These are phyloP conservation scores for Myoxocephalus aenaeus DNA, from an alignment of 2,797 vertebrate species.

Conservation along the genomic window DNA sequence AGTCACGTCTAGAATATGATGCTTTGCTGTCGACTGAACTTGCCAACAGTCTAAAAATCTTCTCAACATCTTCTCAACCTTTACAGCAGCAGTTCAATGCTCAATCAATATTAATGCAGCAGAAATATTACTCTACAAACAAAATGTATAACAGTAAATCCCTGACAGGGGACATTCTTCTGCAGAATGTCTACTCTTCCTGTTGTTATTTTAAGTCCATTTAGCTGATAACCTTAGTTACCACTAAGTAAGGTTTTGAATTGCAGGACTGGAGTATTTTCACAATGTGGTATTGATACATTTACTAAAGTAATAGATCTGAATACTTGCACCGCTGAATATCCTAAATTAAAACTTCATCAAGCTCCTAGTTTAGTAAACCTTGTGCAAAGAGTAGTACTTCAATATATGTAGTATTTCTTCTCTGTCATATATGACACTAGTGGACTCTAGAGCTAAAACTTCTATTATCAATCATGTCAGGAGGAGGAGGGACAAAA, in stretches of 20 bases:
- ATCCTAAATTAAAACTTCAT: not conserved
- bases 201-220: too few species aligned
- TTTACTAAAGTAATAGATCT: not conserved
- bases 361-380: not conserved
- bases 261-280: not conserved
- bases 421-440: not conserved
- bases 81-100: not conserved
- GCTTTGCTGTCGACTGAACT: not conserved
- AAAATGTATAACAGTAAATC: not conserved
- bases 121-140: not conserved
- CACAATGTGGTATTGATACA: not conserved
- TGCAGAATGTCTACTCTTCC: too few species aligned
- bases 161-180: not conserved
- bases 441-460: not conserved
- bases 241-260: too few species aligned
- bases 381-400: not conserved
- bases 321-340: not conserved
- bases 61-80: too few species aligned
- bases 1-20: not conserved
- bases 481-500: conserved; percentile 22
- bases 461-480: not conserved
- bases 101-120: not conserved
- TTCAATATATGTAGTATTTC: not conserved
- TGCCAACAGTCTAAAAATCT: not conserved
- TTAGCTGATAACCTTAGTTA: too few species aligned